Conservation (phyloP, 1,140 invertebrate genomes). For the Zaprionus lachaisei region DNA sequence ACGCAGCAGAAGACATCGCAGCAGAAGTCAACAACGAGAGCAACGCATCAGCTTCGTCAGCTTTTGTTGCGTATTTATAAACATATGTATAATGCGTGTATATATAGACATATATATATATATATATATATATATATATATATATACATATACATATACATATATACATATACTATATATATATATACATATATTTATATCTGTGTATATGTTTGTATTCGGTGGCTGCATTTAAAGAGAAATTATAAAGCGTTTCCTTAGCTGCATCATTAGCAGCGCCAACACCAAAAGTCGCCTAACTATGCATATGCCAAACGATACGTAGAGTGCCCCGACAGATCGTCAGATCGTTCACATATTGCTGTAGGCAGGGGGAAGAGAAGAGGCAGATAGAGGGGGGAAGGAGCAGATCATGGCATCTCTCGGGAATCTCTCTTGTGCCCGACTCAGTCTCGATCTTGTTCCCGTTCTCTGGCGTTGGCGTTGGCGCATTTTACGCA, state of each 20-base stretch:
- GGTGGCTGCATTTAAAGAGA: constrained; percentile 75
- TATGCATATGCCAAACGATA: constrained; percentile 58
- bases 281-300: constrained; percentile 82
- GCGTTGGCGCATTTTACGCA: constrained; percentile 80
- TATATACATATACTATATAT: constrained; percentile 17
- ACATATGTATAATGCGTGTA: constrained; percentile 19
- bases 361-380: background rate
- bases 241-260: constrained; percentile 83
- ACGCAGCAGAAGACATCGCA: constrained; percentile 14
- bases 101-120: constrained; percentile 18
- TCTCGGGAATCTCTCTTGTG: constrained; percentile 18
- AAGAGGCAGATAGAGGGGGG: background rate
- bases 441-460: background rate
- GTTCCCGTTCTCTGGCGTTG: constrained; percentile 46
- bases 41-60: constrained; percentile 60
- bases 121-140: constrained; percentile 23
- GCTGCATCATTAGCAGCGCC: constrained; percentile 82
- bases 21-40: constrained; percentile 29
- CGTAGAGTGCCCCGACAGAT: constrained; percentile 35
- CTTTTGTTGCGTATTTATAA: constrained; percentile 67
- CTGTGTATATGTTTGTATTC: constrained; percentile 24
- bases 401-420: no score
- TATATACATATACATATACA: constrained; percentile 17
- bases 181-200: constrained; percentile 23
- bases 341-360: constrained; percentile 31